Percentiles rank a stretch among this genome's conserved stretches.
Evolutionary conservation across 2,113 vertebrate species (phyloP).

Genomic region (Astatotilapia flaviijosephi): DNA sequence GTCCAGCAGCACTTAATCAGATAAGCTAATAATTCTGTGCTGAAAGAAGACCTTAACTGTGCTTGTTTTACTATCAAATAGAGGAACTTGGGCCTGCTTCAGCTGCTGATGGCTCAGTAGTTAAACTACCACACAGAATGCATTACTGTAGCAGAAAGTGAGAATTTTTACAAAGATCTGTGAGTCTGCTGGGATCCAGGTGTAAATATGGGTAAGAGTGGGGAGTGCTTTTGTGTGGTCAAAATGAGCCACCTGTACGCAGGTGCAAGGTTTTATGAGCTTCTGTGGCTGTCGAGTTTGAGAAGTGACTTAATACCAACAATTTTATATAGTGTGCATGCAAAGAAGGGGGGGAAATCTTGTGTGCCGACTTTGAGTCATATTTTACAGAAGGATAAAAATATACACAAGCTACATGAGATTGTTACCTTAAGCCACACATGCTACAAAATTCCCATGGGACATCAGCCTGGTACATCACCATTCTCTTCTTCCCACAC

Average conservation of each 20-base stretch:
- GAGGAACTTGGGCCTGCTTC: not conserved
- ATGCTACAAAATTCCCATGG: not conserved
- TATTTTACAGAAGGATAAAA: not conserved
- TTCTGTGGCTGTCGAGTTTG: not conserved
- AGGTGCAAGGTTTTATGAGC: slow-evolving; percentile 28
- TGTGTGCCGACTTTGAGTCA: not conserved
- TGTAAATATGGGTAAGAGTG: not conserved
- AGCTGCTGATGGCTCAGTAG: not conserved
- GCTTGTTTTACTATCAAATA: not conserved
- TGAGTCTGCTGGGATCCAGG: not conserved
- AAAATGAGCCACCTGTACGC: not conserved
- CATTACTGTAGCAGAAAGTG: not conserved
- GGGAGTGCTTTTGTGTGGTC: not conserved
- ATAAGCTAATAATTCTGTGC: not conserved
- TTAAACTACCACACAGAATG: not conserved
- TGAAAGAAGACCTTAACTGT: not conserved
- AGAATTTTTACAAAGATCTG: not conserved
- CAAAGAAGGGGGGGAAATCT: not conserved
- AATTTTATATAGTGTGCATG: not conserved
- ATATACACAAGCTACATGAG: not conserved
- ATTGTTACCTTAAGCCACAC: not conserved
- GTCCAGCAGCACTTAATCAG: not conserved
- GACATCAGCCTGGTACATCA: not conserved
- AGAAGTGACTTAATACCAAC: not conserved
- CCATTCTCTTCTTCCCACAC: not conserved